phyloP scores from a whole-genome alignment of 2,113 vertebrate genomes.

The Seriola dumerili region DNA sequence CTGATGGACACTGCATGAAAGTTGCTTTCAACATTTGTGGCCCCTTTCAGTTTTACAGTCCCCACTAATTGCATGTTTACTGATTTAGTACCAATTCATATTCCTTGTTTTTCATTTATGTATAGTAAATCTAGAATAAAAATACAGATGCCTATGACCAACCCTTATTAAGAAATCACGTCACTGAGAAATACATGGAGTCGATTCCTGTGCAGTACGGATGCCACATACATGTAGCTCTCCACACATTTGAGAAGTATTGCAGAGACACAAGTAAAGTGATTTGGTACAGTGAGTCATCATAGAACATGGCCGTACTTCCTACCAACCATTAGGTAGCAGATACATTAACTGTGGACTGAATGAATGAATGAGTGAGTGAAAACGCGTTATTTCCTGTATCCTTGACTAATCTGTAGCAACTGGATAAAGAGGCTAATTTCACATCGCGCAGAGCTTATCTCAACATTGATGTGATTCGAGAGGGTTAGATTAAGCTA shows the following conservation, averaged over 20 bases:
- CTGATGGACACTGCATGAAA: background rate
- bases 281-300: conserved; percentile 13
- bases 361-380: background rate
- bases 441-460: conserved; percentile 18
- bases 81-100: background rate
- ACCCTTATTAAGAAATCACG: background rate
- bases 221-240: background rate
- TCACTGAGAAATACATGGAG: background rate
- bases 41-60: conserved; percentile 1
- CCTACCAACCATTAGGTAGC: background rate
- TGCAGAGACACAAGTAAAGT: background rate
- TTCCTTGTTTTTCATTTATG: background rate
- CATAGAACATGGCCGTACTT: background rate
- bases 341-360: background rate
- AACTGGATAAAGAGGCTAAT: background rate
- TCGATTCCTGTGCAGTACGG: background rate
- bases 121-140: background rate
- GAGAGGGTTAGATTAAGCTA: background rate
- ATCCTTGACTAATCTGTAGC: conserved; percentile 9
- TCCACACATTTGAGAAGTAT: background rate
- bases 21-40: conserved; percentile 9
- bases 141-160: background rate
- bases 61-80: background rate
- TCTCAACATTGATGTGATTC: conserved; percentile 2
- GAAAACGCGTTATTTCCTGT: conserved; percentile 14